A percentile compares a stretch with the other conserved stretches of the same genome.
Conservation (phyloP, 2,888 invertebrate species). For the Coleophora deauratella region DNA sequence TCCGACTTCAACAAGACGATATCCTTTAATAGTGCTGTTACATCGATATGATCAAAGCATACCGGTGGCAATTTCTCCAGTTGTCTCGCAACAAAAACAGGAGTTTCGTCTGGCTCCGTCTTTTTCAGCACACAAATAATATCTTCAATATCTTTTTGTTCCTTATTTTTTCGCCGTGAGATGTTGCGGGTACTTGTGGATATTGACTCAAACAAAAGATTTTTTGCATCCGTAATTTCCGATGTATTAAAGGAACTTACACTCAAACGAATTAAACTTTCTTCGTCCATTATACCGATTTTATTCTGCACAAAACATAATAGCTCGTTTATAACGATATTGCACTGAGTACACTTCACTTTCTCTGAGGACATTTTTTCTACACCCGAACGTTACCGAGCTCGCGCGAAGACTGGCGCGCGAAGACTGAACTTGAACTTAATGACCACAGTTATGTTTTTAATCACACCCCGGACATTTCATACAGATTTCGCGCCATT, state of each 20-base stretch:
- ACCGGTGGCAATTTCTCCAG: background rate
- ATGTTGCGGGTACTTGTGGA: background rate
- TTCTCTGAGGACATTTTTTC: background rate
- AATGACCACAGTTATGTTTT: too few relatives aligned
- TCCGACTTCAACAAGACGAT: background rate
- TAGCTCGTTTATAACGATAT: background rate
- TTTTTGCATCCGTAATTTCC: background rate
- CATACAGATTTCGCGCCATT: too few relatives aligned
- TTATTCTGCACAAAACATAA: background rate
- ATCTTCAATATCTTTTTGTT: constrained; percentile 3
- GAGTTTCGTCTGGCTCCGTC: background rate
- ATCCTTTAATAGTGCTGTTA: constrained; percentile 1
- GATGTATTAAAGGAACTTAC: background rate
- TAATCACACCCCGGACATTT: too few relatives aligned
- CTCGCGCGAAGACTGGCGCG: background rate
- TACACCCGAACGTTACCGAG: background rate
- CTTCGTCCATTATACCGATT: background rate
- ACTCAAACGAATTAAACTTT: background rate
- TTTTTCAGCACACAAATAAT: constrained; percentile 1
- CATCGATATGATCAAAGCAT: background rate
- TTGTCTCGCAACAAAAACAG: background rate
- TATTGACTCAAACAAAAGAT: constrained; percentile 1
- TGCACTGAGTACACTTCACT: background rate
- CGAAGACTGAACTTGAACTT: too few relatives aligned
- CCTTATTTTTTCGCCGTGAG: constrained; percentile 1